Evolutionary conservation across 1,140 invertebrate species (phyloP).

Genomic region (Orchestia grillus): DNA sequence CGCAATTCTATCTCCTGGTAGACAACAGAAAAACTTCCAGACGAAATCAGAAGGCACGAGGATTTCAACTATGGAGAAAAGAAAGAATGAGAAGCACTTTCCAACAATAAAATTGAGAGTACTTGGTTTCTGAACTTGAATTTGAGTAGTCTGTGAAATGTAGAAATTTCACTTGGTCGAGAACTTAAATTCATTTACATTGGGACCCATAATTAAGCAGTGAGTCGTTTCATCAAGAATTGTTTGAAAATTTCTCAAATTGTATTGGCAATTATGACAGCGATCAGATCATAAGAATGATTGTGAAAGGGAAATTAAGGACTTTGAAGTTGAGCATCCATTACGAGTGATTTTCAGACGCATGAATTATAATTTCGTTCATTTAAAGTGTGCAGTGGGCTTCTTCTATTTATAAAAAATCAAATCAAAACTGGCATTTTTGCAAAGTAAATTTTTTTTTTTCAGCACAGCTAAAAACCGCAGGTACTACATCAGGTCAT

Average conservation of each 20-base stretch:
- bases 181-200: not conserved
- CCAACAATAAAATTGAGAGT: not conserved
- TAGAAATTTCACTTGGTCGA: not conserved
- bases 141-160: not conserved
- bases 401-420: too few relatives aligned
- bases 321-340: not conserved
- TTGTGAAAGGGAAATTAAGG: not conserved
- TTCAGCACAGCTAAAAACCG: too few relatives aligned
- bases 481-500: too few relatives aligned
- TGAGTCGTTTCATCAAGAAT: not conserved
- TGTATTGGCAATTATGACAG: not conserved
- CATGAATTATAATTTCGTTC: too few relatives aligned
- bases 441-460: too few relatives aligned
- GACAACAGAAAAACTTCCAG: not conserved
- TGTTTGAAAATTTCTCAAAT: not conserved
- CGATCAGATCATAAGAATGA: not conserved
- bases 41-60: not conserved
- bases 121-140: not conserved
- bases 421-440: too few relatives aligned
- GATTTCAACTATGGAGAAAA: not conserved
- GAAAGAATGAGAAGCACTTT: not conserved
- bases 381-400: too few relatives aligned
- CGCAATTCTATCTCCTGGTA: not conserved
- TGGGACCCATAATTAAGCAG: not conserved
- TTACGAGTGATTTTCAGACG: too few relatives aligned